Evolutionary conservation across 2,797 vertebrate species (phyloP).

Genomic region (Poecile montanus): DNA sequence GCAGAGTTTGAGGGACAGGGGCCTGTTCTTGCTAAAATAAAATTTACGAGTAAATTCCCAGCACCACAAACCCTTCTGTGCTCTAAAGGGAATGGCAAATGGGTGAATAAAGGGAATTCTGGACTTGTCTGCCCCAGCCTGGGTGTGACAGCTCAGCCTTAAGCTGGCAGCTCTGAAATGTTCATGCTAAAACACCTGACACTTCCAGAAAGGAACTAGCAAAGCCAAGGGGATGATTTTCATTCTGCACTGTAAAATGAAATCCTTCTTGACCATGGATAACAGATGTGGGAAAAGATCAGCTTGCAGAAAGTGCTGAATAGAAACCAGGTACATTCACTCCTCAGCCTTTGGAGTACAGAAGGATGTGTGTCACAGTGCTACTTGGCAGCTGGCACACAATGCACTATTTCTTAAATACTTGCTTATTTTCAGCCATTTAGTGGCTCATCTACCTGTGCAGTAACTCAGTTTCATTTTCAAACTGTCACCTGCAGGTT

Average conservation of each 20-base stretch:
- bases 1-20: not conserved
- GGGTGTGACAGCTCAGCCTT: not conserved
- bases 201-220: not conserved
- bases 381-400: not conserved
- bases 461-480: not conserved
- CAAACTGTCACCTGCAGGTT: conserved; percentile 68
- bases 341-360: not conserved
- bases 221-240: not conserved
- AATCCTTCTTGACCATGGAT: not conserved
- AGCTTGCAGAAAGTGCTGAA: not conserved
- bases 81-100: not conserved
- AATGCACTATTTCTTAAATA: not conserved
- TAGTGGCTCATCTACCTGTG: not conserved
- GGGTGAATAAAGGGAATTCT: not conserved
- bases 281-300: not conserved
- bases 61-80: not conserved
- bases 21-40: not conserved
- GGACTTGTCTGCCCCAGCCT: not conserved
- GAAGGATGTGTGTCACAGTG: not conserved
- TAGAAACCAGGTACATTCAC: not conserved
- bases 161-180: not conserved
- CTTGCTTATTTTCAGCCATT: not conserved
- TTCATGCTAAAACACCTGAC: not conserved
- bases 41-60: not conserved
- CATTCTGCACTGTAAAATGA: not conserved